These are phyloP conservation scores for Poecilia velifera DNA, from an alignment of 2,797 vertebrate genomes.

Conservation along the genomic window DNA sequence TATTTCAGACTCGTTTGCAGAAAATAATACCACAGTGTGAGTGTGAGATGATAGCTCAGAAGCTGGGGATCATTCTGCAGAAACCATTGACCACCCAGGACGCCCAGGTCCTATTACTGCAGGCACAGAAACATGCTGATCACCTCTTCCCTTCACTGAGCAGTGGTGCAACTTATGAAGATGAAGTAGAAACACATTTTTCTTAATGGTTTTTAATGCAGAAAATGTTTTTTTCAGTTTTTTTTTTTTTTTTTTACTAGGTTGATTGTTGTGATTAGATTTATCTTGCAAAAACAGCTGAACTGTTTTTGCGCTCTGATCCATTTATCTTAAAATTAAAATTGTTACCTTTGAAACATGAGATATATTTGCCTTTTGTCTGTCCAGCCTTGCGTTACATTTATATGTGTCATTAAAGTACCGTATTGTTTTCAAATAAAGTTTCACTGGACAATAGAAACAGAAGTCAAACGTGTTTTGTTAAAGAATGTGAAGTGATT, in stretches of 20 bases:
- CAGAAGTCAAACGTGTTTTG: neutral
- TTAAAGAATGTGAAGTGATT: neutral
- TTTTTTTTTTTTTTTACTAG: neutral
- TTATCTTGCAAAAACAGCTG: neutral
- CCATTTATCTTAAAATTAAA: neutral
- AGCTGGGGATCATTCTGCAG: constrained; percentile 64
- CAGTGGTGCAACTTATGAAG: neutral
- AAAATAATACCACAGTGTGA: constrained; percentile 49
- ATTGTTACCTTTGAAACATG: neutral
- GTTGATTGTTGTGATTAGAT: constrained; percentile 1
- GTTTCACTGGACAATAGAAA: neutral
- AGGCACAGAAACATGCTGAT: constrained; percentile 64
- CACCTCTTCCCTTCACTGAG: constrained; percentile 25
- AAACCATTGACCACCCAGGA: constrained; percentile 26
- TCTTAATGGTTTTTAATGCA: neutral
- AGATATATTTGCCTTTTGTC: neutral
- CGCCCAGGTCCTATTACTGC: constrained; percentile 55
- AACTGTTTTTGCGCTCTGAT: neutral
- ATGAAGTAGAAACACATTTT: neutral
- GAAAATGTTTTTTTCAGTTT: neutral
- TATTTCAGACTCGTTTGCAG: constrained; percentile 66
- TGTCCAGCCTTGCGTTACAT: neutral
- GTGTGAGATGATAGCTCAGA: constrained; percentile 32
- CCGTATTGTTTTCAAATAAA: neutral
- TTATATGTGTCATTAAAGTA: neutral